Base-by-base conservation (phyloP, 2,113 vertebrate species). In the Lipotes vexillifer region DNA sequence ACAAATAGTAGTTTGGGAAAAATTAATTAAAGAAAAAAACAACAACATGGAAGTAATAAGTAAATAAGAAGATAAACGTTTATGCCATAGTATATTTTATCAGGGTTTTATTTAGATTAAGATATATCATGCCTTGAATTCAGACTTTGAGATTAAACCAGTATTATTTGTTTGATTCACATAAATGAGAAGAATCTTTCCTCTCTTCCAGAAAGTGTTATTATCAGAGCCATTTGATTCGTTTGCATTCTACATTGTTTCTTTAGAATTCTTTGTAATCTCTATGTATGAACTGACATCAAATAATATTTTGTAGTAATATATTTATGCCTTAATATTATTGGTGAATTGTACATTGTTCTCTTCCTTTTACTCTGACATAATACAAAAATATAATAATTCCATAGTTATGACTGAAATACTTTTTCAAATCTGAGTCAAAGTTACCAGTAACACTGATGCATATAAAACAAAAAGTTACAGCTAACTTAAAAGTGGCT, bases 401-500 rank as follows among this genome's bases (percentile, higher is more conserved):
- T 63, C 13, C 33, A 36, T 86, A 12, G 29, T 21, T 82, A 49
- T n/a, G 36, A 44, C 15, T 90, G 3, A 95, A 78, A 65, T 8
- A 57, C 12, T 66, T 91, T 69, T 63, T 57, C 49, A 89, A 63
- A 46, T 71, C 17, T 86, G 36, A 74, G 13, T 33, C 21, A 46
- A 29, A 41, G 29, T 81, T 57, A 66, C 68, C 46, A 29, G 13
- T 96, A 81, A 75, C 8, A 49, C 8, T 72, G 18, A 31, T 15
- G 65, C 14, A 18, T 14, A 49, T 55, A 46, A 83, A 86, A 8
- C 44, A 29, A 61, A 88, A 71, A 29, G 1, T 31, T 86, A 6
- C 14, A 78, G 29, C 63, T 91, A 92, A 52, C 57, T 52, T 66
- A 98, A 95, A 92, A 72, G 95, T 95, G 72, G 41, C 0, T 68